A percentile compares a stretch with the other conserved stretches of the same genome.
Conservation (phyloP, 2,888 invertebrate species). For the Chymomyza amoena region DNA sequence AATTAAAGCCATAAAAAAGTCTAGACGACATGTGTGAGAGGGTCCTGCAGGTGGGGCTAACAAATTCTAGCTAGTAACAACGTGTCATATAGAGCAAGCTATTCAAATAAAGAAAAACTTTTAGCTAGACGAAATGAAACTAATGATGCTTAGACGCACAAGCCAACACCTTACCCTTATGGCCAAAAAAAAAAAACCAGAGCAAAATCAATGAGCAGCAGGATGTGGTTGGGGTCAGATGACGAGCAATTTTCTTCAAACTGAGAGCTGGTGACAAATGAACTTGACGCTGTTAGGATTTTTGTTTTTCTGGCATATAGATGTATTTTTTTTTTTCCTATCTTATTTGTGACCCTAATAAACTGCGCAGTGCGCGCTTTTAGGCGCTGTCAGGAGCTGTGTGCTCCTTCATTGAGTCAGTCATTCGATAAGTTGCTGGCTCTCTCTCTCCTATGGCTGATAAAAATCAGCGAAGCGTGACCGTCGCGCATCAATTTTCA, state of each 20-base stretch:
- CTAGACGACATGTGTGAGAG: constrained; percentile 46
- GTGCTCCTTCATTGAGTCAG: background rate
- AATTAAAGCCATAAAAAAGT: constrained; percentile 52
- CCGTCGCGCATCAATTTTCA: constrained; percentile 60
- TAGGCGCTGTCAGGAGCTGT: constrained; percentile 21
- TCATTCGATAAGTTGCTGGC: background rate
- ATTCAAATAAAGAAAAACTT: background rate
- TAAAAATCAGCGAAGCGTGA: constrained; percentile 51
- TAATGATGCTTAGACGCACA: background rate
- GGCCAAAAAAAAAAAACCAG: constrained; percentile 9
- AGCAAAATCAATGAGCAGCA: background rate
- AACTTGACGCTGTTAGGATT: constrained; percentile 18
- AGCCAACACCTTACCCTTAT: background rate
- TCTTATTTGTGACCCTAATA: constrained; percentile 64
- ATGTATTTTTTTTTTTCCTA: background rate
- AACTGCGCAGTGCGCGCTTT: constrained; percentile 45
- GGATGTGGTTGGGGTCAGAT: background rate
- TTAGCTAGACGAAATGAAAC: background rate
- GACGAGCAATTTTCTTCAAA: background rate
- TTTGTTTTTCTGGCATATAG: background rate
- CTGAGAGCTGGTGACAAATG: constrained; percentile 42
- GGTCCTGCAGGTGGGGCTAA: constrained; percentile 1
- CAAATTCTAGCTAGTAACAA: background rate
- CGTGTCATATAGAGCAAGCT: background rate
- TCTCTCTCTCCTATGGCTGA: background rate